A percentile compares a stretch with the other conserved stretches of the same genome.
Conservation (phyloP, 1,140 invertebrate species). For the Lucilia sericata region DNA sequence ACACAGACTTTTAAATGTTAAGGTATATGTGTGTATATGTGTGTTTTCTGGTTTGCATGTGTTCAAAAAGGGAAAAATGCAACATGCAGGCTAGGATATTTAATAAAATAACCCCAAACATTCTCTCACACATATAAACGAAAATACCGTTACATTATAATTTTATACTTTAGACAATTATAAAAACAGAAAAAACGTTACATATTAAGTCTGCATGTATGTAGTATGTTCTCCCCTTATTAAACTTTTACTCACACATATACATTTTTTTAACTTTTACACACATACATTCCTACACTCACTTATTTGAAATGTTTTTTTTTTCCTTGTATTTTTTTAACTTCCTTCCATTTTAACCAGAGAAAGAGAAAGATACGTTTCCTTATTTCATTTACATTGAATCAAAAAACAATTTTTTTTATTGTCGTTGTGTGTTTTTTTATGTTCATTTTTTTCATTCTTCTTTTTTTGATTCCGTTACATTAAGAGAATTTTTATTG, state of each 20-base stretch:
- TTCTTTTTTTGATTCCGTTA: neutral
- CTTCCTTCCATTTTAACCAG: conserved; percentile 11
- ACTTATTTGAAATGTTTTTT: neutral
- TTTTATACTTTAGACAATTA: neutral
- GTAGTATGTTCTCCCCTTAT: too few species aligned
- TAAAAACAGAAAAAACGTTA: neutral
- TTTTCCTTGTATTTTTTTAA: neutral
- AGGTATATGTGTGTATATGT: neutral
- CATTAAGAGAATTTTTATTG: neutral
- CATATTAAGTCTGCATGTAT: too few species aligned
- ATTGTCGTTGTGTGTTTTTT: neutral
- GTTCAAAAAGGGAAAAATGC: neutral
- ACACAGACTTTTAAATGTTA: too few species aligned
- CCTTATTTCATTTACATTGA: conserved; percentile 1
- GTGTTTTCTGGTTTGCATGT: neutral
- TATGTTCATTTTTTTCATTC: neutral
- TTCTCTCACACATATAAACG: neutral
- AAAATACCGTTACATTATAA: neutral
- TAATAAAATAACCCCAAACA: neutral
- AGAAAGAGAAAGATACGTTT: neutral
- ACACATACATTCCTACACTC: neutral
- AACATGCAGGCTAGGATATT: neutral
- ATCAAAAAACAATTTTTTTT: conserved; percentile 5
- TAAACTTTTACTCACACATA: neutral
- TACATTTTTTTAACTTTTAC: neutral